Evolutionary conservation across 2,888 invertebrate species (phyloP).

Genomic region (Eilema caniola): DNA sequence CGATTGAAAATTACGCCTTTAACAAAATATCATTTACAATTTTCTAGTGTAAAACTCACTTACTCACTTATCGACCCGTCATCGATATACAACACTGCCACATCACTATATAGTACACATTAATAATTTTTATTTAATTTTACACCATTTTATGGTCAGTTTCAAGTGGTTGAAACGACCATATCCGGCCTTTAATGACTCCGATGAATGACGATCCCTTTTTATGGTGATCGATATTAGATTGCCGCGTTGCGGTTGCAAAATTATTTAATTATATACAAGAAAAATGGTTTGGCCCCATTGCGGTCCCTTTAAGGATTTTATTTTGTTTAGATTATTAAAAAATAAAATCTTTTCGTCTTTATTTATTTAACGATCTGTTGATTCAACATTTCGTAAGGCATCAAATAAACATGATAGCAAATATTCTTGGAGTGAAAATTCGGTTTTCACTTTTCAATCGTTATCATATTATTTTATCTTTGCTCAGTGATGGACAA

Average conservation of each 20-base stretch:
- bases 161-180: slow-evolving; percentile 52
- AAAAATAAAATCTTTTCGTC: background rate
- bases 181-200: slow-evolving; percentile 53
- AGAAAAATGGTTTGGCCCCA: slow-evolving; percentile 6
- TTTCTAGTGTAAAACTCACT: background rate
- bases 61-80: background rate
- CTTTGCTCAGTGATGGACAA: no score
- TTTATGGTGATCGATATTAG: slow-evolving; percentile 45
- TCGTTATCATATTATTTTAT: no score
- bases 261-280: slow-evolving; percentile 47
- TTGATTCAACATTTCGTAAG: background rate
- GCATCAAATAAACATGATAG: background rate
- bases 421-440: background rate
- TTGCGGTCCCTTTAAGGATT: slow-evolving; percentile 14
- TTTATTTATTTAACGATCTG: background rate
- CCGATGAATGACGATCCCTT: slow-evolving; percentile 41
- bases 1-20: background rate
- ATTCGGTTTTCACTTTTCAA: no score
- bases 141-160: slow-evolving; percentile 51
- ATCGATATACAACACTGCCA: slow-evolving; percentile 19
- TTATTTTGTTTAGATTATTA: slow-evolving; percentile 15
- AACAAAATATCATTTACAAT: background rate
- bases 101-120: slow-evolving; percentile 41
- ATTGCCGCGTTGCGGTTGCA: slow-evolving; percentile 38
- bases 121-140: slow-evolving; percentile 58